Conservation (phyloP, 2,113 vertebrate species). For the Chlorodrepanis virens region DNA sequence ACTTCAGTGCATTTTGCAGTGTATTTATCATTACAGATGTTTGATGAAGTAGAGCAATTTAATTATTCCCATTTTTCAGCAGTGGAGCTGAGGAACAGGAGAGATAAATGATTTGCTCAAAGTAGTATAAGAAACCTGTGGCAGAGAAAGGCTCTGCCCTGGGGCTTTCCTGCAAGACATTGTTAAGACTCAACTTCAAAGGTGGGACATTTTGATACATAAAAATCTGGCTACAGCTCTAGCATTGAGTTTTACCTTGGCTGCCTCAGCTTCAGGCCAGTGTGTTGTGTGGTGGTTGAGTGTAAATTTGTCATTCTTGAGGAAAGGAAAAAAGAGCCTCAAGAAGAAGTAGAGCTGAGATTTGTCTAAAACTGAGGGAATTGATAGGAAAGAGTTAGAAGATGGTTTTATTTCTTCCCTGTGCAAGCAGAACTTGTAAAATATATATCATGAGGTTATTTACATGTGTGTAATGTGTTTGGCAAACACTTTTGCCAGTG, state of each 20-base stretch:
- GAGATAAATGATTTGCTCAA: constrained; percentile 4
- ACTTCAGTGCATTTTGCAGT: background rate
- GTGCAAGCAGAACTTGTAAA: background rate
- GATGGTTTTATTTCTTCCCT: background rate
- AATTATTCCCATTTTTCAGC: background rate
- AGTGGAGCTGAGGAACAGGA: background rate
- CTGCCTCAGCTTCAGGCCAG: background rate
- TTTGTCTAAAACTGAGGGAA: background rate
- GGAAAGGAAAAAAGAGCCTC: fast-evolving
- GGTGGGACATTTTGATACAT: background rate
- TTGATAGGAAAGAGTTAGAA: background rate
- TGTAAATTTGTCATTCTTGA: background rate
- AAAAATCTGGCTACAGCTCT: background rate
- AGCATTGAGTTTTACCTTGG: background rate
- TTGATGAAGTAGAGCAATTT: background rate
- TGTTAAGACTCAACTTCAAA: constrained; percentile 22
- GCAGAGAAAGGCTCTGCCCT: constrained; percentile 16
- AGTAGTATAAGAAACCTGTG: background rate
- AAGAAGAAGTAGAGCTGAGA: background rate
- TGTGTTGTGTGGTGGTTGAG: background rate
- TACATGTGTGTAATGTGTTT: fast-evolving
- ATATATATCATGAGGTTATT: background rate
- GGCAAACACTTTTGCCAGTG: too few species aligned
- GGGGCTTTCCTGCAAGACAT: constrained; percentile 45
- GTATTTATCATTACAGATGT: background rate